Evolutionary conservation across 2,888 invertebrate genomes (phyloP), one percentile per base, ranked within the genome.

Genomic region (Orchesella flavescens): DNA sequence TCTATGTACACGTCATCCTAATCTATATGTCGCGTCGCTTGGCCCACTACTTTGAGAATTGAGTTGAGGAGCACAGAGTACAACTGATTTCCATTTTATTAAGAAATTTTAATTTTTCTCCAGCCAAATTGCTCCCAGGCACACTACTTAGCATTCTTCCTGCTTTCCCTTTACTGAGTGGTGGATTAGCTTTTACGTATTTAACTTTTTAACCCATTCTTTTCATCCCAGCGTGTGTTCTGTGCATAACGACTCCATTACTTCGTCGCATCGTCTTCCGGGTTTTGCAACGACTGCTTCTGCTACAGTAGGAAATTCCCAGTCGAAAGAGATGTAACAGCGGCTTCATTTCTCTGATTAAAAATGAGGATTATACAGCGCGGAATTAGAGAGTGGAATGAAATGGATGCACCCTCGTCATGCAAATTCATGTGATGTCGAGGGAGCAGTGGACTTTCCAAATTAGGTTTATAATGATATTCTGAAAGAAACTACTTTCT

Each of bases 101-200:
- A 77, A 77, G 66, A 77, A 83, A 80, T 80, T 76, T 75, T 81
- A 80, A 80, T 84, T 84, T 81, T 74, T 53, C 63, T 72, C 21
- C 63, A 17, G 63, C 63, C 44, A 24, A 55, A 68, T 23, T 23
- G 7, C 69, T 44, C 21, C 24, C 78, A 34, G 13, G 53, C 19
- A 66, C 68, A 21, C 53, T 34, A 24, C 34, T 63, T 63, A 15
- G 15, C 10, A 63, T 23, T 34, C 34, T 34, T n/a, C 13, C 13
- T 7, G 34, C 23, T 19, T 19, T 57, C 17, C 19, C 17, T 24
- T 61, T 13, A 24, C 24, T 12, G 12, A 24, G 5, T 24, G 4
- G 34, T 34, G 34, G 34, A 34, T 34, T 34, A 34, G 7, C 34
- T 2, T n/a, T 34, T 34, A 34, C 34, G 34, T 34, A 49, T 49